Conservation (phyloP, 1,140 invertebrate species). For the Lycorma delicatula region DNA sequence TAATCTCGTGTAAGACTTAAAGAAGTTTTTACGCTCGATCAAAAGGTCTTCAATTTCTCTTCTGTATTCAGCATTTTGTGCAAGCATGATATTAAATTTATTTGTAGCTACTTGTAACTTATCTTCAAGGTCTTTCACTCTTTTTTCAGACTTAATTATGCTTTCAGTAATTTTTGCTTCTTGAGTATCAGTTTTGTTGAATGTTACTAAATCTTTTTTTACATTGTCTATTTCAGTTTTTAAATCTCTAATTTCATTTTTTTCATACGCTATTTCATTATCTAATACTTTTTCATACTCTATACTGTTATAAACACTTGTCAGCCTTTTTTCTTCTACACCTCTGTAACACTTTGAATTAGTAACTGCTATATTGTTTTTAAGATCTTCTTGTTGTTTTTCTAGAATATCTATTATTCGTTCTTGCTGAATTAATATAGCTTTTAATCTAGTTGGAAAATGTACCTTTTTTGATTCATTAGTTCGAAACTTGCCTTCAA, state of each 20-base stretch:
- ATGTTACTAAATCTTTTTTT: background rate
- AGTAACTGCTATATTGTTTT: background rate
- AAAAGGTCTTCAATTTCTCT: background rate
- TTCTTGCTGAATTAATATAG: background rate
- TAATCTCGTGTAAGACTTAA: background rate
- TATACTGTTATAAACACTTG: background rate
- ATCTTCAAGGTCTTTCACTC: background rate
- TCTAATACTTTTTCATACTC: background rate
- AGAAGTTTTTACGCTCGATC: background rate
- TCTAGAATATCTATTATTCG: background rate
- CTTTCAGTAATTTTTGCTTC: background rate
- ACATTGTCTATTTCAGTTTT: background rate
- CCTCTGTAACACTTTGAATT: background rate
- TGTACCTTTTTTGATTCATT: background rate
- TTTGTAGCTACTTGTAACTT: background rate
- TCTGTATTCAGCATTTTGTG: background rate
- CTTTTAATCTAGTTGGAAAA: background rate
- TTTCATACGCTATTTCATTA: background rate
- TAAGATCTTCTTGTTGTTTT: background rate
- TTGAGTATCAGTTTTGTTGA: background rate
- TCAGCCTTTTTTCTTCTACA: background rate
- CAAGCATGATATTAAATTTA: background rate
- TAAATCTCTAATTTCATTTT: background rate
- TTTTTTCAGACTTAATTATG: background rate
- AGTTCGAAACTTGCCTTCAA: background rate